These are phyloP conservation scores for Tetramorium simillimum DNA, from an alignment of 1,140 invertebrate genomes.

Conservation along the genomic window DNA sequence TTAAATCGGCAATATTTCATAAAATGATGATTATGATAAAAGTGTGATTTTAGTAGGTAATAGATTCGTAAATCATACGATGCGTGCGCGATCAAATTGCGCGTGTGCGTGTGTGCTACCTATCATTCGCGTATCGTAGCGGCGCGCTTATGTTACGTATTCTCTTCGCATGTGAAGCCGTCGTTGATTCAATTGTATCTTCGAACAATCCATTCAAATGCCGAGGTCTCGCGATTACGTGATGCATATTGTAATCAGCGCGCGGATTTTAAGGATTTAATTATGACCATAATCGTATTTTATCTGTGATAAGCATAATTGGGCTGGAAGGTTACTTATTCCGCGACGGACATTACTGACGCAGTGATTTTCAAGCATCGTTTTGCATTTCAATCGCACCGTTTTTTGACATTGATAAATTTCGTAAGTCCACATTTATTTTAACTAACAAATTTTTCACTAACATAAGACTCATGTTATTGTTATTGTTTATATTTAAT, in stretches of 20 bases:
- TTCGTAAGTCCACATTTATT: background rate
- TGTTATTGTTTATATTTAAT: background rate
- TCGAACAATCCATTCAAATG: slow-evolving; percentile 42
- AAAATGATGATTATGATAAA: background rate
- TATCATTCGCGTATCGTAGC: background rate
- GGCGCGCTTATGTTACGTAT: slow-evolving; percentile 16
- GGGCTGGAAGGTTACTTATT: slow-evolving; percentile 50
- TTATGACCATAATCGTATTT: slow-evolving; percentile 54
- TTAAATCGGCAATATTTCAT: background rate
- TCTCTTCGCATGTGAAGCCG: slow-evolving; percentile 17
- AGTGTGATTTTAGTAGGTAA: background rate
- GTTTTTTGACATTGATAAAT: background rate
- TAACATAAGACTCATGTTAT: background rate
- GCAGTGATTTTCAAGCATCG: slow-evolving; percentile 38
- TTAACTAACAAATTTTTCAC: background rate
- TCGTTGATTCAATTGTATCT: slow-evolving; percentile 63
- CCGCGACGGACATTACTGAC: slow-evolving; percentile 2
- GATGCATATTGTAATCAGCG: slow-evolving; percentile 43
- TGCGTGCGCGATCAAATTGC: slow-evolving; percentile 24
- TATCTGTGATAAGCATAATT: slow-evolving; percentile 34
- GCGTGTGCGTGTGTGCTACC: background rate
- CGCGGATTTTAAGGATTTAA: slow-evolving; percentile 56
- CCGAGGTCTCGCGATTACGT: slow-evolving; percentile 40
- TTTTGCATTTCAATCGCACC: background rate
- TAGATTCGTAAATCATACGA: slow-evolving; percentile 25